Evolutionary conservation across 2,797 vertebrate genomes (phyloP).

Genomic region (Mormyrops boulengeri): DNA sequence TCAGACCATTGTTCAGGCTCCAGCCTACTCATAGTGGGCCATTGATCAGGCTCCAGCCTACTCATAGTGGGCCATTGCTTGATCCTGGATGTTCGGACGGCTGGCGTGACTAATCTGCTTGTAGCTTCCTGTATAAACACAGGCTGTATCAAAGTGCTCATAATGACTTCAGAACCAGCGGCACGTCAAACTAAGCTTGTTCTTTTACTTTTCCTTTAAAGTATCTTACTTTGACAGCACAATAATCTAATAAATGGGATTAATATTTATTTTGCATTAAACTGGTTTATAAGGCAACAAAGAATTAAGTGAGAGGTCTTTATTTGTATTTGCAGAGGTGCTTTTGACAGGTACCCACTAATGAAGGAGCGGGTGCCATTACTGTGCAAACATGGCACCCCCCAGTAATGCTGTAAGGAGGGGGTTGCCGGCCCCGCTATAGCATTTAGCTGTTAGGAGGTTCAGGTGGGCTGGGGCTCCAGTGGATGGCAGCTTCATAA

Average conservation of each 20-base stretch:
- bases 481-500: not conserved
- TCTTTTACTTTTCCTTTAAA: not conserved
- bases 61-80: not conserved
- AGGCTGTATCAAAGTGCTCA: not conserved
- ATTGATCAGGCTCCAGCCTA: not conserved
- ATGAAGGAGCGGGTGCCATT: not conserved
- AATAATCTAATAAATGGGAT: not conserved
- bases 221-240: not conserved
- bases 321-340: not conserved
- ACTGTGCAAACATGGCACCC: not conserved
- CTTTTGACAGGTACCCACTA: not conserved
- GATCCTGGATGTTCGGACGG: not conserved
- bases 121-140: not conserved
- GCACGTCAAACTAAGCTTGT: not conserved
- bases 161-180: not conserved
- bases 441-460: not conserved
- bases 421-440: not conserved
- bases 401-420: not conserved
- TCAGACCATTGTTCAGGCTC: not conserved
- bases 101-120: not conserved
- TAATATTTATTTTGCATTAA: not conserved
- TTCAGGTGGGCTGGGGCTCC: not conserved
- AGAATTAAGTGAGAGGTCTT: not conserved
- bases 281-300: not conserved
- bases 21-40: not conserved